These are phyloP conservation scores for Chloebia gouldiae DNA, from an alignment of 2,113 vertebrate genomes.

Conservation along the genomic window DNA sequence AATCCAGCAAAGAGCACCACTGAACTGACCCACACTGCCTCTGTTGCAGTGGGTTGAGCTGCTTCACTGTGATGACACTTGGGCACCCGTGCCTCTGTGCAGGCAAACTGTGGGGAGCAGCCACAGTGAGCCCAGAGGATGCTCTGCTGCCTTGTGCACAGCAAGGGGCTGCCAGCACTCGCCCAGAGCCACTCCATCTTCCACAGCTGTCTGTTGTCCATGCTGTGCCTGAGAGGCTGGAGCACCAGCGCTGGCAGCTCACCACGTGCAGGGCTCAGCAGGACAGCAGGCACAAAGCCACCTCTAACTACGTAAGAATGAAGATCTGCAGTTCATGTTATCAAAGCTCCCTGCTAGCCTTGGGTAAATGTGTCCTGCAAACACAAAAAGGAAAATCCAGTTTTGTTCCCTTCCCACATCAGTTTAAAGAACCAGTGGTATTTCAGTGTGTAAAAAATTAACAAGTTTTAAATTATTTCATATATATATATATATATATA, in stretches of 20 bases:
- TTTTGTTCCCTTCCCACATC: neutral
- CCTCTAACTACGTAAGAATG: neutral
- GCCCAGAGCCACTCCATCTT: neutral
- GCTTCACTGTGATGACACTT: neutral
- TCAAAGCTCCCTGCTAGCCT: neutral
- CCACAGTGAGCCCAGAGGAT: neutral
- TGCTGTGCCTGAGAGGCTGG: neutral
- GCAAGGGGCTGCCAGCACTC: neutral
- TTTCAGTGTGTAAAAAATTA: neutral
- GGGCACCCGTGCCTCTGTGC: neutral
- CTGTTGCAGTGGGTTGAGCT: neutral
- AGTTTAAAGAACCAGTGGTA: neutral
- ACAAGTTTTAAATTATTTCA: neutral
- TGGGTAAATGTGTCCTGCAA: neutral
- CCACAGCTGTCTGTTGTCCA: neutral
- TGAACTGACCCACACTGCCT: neutral
- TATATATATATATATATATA: too few species aligned
- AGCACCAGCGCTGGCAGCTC: neutral
- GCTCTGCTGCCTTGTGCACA: fast-evolving
- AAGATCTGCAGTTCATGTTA: neutral
- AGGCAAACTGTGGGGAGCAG: neutral
- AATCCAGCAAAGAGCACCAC: neutral
- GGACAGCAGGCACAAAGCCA: neutral
- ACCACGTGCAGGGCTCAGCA: fast-evolving
- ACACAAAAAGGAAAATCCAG: neutral